A percentile compares a stretch with the other conserved stretches of the same genome.
Conservation (phyloP, 1,140 invertebrate species). For the Hirudo medicinalis region DNA sequence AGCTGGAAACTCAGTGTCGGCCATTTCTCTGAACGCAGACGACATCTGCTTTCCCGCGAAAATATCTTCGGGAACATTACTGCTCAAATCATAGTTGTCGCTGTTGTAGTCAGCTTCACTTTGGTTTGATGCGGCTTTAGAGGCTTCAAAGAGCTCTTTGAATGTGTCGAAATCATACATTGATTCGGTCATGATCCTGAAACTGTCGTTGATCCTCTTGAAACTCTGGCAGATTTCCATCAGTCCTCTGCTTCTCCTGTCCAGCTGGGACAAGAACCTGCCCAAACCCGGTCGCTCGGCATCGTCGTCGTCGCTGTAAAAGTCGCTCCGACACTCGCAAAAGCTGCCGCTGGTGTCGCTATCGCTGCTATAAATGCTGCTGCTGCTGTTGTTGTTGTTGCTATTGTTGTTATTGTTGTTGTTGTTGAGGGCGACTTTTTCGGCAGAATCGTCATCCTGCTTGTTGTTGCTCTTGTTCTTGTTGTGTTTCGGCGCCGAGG, state of each 20-base stretch:
- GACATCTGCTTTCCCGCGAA: no score
- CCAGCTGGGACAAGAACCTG: no score
- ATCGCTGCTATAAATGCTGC: neutral
- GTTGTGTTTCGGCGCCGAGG: neutral
- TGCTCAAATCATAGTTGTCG: neutral
- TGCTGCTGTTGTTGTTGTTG: neutral
- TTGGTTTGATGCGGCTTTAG: no score
- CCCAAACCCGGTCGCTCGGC: no score
- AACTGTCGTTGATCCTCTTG: no score
- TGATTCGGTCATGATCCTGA: no score
- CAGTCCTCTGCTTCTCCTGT: no score
- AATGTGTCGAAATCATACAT: no score
- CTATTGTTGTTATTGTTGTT: neutral
- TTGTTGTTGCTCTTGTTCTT: neutral
- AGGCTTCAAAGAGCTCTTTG: no score
- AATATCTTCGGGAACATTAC: neutral
- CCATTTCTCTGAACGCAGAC: no score
- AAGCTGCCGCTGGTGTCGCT: constrained; percentile 2
- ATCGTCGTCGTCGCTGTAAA: neutral
- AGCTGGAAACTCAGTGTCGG: no score
- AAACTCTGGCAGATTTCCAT: no score
- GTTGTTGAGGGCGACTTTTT: neutral
- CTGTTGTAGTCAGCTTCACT: neutral
- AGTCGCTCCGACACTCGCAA: neutral
- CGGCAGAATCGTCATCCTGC: neutral